Percentiles rank a stretch among this genome's conserved stretches.
These are phyloP conservation scores for Drosophila colorata DNA, from an alignment of 2,888 invertebrate genomes.

Conservation along the genomic window DNA sequence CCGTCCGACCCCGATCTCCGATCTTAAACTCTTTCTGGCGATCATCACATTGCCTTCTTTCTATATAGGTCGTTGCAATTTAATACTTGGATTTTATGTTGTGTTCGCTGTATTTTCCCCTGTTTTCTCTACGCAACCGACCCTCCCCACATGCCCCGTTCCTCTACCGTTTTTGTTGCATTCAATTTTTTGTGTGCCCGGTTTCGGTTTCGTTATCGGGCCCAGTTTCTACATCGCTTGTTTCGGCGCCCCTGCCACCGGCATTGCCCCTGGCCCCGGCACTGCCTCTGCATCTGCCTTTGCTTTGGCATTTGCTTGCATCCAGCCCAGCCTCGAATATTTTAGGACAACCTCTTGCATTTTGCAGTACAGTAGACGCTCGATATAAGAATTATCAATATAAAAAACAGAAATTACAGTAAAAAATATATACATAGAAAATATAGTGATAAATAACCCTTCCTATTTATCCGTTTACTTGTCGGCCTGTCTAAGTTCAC, in stretches of 20 bases:
- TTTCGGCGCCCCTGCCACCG: slow-evolving; percentile 34
- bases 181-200: slow-evolving; percentile 25
- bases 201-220: slow-evolving; percentile 67
- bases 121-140: background rate
- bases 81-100: slow-evolving; percentile 74
- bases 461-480: no score
- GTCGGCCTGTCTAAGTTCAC: no score
- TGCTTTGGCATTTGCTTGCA: background rate
- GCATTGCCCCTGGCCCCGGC: no score
- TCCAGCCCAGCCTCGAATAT: slow-evolving; percentile 53
- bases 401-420: no score
- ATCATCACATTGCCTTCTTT: slow-evolving; percentile 47
- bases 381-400: background rate
- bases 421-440: no score
- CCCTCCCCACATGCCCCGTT: background rate
- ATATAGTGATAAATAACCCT: no score
- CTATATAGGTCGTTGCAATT: slow-evolving; percentile 85
- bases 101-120: slow-evolving; percentile 14
- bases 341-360: slow-evolving; percentile 35
- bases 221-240: slow-evolving; percentile 60
- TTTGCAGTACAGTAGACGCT: slow-evolving; percentile 10
- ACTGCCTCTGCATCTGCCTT: background rate
- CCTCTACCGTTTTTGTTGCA: slow-evolving; percentile 29
- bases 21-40: slow-evolving; percentile 3
- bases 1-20: slow-evolving; percentile 5